Evolutionary conservation across 1,140 invertebrate genomes (phyloP), one percentile per base, ranked within the genome.

Genomic region (Mesaphorura yosii): DNA sequence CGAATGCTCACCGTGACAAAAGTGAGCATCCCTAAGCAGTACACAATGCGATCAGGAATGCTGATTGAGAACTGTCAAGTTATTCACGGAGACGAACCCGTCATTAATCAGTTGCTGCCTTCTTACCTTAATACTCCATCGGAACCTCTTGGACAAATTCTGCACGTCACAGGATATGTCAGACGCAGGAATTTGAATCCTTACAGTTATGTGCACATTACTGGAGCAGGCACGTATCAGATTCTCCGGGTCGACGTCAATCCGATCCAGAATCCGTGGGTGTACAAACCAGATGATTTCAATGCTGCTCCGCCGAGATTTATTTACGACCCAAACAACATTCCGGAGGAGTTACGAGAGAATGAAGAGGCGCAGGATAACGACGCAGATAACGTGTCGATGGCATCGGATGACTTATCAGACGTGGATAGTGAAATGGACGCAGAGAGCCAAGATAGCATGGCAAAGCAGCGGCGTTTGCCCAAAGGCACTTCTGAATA

Each of bases 401-500:
- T 38, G 22, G 52, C 2, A 26, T 46, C 29, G 26, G 17, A 17
- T 42, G 51, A 37, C 47, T 46, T 46, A 23, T 23, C 5, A 14
- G 51, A 53, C 6, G 25, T 41, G 51, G 53, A 53, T 17, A 44
- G 37, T 12, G 48, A 97, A 72, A 93, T 87, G 25, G 89, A 94
- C 73, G 76, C 77, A 63, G 74, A 7, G n/a, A 81, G 2, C 64
- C 68, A 48, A 76, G 80, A 66, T 69, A 75, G 56, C 73, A 80
- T 56, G 65, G 70, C 62, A 74, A 74, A 59, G 64, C 77, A 75
- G 60, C 82, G 80, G 68, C 90, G 90, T 66, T 83, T 95, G 23
- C 91, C 90, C 0, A 89, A 91, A 72, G 93, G 93, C 37, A 90
- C 87, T 65, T 96, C 91, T 14, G 86, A 88, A 49, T 98, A 98